Base-by-base conservation (phyloP, 2,113 vertebrate genomes). In the Pitta sordida region DNA sequence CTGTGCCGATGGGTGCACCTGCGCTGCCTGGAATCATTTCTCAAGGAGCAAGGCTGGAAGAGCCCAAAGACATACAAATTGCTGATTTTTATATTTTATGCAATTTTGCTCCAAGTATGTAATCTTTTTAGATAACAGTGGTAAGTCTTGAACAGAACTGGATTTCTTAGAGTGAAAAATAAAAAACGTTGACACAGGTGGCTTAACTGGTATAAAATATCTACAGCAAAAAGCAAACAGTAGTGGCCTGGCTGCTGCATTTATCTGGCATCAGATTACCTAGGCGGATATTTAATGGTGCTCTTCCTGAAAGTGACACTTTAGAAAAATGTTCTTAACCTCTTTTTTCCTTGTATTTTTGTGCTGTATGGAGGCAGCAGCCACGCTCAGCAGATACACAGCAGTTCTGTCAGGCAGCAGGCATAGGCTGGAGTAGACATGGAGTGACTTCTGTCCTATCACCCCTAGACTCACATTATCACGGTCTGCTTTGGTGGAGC, bases 361-460 rank as follows among this genome's bases (percentile, higher is more conserved):
- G 3, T 63, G 10, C 49, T 46, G 17, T 12, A 11, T 37, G 49
- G n/a, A 46, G 16, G 36, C 63, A 69, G 46, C 53, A 62, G 63
- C 55, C 37, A 0, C 23, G 20, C 32, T 52, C 3, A 12, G 81
- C 11, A 4, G 62, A 63, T 48, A 11, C 0, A 0, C 3, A 9
- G 51, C 44, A 32, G 36, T 56, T 67, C 70, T 39, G 13, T 52
- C 0, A 1, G 73, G 46, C 46, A 92, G 93, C 73, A 69, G 70
- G 59, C 37, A 83, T 59, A 41, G 79, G 51, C 14, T 78, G 43
- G 16, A 49, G 52, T 30, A 46, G 15, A 13, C 36, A 36, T 1
- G 2, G 13, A 10, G 22, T 44, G 53, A 36, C n/a, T 84, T 48
- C 56, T 83, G 37, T 80, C 16, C 16, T 56, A 26, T 88, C 44